phyloP scores from a whole-genome alignment of 1,140 invertebrate species.

The Rhopalosiphum maidis region DNA sequence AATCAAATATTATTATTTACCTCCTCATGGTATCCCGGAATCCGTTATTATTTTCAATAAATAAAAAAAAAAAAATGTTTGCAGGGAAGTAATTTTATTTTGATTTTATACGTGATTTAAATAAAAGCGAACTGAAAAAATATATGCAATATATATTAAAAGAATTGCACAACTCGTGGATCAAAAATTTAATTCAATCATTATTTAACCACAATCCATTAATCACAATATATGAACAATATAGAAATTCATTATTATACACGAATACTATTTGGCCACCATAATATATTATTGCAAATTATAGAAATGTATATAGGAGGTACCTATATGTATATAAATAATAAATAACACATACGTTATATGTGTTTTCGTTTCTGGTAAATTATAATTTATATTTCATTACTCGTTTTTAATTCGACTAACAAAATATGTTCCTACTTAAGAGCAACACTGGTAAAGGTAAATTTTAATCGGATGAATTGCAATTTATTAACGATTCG shows the following conservation, averaged over 20 bases:
- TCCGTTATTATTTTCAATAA: neutral
- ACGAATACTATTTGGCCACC: neutral
- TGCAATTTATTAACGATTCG: neutral
- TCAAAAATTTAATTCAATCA: neutral
- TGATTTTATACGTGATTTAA: neutral
- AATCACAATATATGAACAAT: neutral
- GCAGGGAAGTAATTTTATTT: neutral
- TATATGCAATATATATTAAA: neutral
- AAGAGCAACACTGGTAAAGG: neutral
- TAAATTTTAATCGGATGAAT: neutral
- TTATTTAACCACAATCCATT: neutral
- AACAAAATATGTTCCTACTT: neutral
- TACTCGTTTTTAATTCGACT: neutral
- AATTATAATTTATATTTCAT: slow-evolving; percentile 2
- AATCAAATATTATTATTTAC: slow-evolving; percentile 15
- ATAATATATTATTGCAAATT: neutral
- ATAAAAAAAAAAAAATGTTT: neutral
- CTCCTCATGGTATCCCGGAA: neutral
- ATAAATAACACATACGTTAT: neutral
- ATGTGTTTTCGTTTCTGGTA: neutral
- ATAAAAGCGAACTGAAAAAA: neutral
- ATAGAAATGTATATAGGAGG: neutral
- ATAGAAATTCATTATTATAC: neutral
- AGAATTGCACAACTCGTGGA: neutral
- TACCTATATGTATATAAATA: neutral